Evolutionary conservation across 2,113 vertebrate genomes (phyloP).

Genomic region (Rhadina sibilatrix): DNA sequence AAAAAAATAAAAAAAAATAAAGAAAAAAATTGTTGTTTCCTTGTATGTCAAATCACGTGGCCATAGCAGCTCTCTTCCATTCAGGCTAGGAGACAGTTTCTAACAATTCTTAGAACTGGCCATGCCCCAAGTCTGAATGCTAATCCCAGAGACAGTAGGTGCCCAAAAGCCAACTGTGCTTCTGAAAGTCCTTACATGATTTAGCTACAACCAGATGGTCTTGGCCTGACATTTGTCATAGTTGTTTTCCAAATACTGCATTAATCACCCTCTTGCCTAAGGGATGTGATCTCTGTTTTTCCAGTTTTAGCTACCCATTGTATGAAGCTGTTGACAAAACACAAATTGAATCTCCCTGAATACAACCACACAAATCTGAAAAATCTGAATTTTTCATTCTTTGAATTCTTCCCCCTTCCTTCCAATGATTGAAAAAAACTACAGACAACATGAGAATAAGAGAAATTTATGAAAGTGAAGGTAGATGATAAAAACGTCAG

Average conservation of each 20-base stretch:
- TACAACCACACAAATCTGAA: background rate
- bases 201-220: conserved; percentile 3
- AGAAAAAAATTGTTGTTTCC: background rate
- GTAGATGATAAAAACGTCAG: background rate
- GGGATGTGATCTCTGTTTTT: background rate
- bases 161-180: background rate
- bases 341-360: background rate
- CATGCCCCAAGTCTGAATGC: background rate
- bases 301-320: background rate
- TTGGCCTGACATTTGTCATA: background rate
- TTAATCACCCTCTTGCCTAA: background rate
- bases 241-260: conserved; percentile 9
- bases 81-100: background rate
- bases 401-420: background rate
- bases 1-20: no score
- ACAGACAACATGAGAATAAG: background rate
- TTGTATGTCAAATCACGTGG: fast-evolving
- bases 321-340: background rate
- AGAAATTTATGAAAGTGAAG: background rate
- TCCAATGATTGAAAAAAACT: background rate
- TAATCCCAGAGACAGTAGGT: background rate
- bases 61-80: background rate
- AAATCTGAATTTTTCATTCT: background rate
- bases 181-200: background rate
- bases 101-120: background rate